Conservation (phyloP, 2,888 invertebrate species). For the Kuschelorhynchus macadamiae region DNA sequence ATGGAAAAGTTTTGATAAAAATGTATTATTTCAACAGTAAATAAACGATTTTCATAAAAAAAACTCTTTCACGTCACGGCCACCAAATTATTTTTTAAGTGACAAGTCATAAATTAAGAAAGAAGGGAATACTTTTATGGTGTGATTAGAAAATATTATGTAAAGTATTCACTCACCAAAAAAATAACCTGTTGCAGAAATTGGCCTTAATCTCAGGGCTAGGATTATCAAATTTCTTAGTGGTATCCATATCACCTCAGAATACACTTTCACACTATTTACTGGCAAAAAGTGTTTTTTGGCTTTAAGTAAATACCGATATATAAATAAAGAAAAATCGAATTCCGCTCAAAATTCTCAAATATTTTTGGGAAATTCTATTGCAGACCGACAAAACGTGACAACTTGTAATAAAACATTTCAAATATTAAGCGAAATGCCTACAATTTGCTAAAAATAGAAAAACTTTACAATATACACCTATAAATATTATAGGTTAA, state of each 20-base stretch:
- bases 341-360: background rate
- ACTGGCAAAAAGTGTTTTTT: constrained; percentile 1
- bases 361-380: background rate
- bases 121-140: no score
- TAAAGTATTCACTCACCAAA: constrained; percentile 81
- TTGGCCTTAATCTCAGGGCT: constrained; percentile 76
- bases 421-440: constrained; percentile 3
- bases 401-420: constrained; percentile 20
- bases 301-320: background rate
- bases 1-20: no score
- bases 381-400: constrained; percentile 25
- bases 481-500: no score
- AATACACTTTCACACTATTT: background rate
- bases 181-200: constrained; percentile 73
- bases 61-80: no score
- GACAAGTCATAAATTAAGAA: no score
- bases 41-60: no score
- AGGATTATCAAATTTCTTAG: constrained; percentile 73
- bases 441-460: constrained; percentile 35
- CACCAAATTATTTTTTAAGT: no score
- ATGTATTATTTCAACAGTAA: no score
- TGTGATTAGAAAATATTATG: no score
- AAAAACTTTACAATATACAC: no score
- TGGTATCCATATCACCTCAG: constrained; percentile 73
- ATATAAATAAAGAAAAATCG: background rate